phyloP scores from a whole-genome alignment of 2,888 invertebrate genomes.

The Scaptomyza flava region DNA sequence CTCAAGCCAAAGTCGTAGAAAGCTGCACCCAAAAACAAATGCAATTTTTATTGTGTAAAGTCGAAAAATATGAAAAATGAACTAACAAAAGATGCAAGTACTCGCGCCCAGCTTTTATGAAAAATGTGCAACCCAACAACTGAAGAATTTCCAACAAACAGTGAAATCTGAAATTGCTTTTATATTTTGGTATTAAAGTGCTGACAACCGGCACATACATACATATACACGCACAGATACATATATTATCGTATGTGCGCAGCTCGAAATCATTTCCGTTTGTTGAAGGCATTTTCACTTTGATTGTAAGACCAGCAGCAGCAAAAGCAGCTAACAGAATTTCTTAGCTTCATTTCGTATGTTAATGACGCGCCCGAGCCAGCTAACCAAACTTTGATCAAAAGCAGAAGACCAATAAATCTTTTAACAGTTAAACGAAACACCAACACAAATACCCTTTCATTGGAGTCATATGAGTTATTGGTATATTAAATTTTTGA shows the following conservation, averaged over 20 bases:
- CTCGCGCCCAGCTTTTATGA: conserved; percentile 24
- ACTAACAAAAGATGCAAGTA: conserved; percentile 42
- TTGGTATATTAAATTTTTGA: conserved; percentile 5
- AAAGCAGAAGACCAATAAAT: conserved; percentile 31
- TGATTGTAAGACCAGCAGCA: conserved; percentile 29
- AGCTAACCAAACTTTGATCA: conserved; percentile 24
- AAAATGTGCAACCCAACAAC: conserved; percentile 52
- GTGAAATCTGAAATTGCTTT: conserved; percentile 53
- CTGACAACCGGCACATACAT: conserved; percentile 43
- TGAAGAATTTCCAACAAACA: conserved; percentile 58
- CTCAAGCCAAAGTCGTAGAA: conserved; percentile 48
- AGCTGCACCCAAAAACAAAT: conserved; percentile 51
- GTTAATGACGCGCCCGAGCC: conserved; percentile 41
- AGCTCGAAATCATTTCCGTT: conserved; percentile 58
- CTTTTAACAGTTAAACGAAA: conserved; percentile 8
- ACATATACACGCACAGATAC: conserved; percentile 6
- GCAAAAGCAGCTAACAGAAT: conserved; percentile 41
- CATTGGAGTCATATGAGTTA: conserved; percentile 11
- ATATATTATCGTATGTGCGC: conserved; percentile 31
- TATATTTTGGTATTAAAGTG: conserved; percentile 47
- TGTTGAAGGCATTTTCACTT: conserved; percentile 52
- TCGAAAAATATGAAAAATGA: conserved; percentile 49
- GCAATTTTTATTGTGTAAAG: conserved; percentile 45
- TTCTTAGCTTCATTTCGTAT: conserved; percentile 55
- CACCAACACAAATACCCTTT: conserved; percentile 31